Conservation (phyloP, 1,140 invertebrate genomes). For the Cherax destructor region DNA sequence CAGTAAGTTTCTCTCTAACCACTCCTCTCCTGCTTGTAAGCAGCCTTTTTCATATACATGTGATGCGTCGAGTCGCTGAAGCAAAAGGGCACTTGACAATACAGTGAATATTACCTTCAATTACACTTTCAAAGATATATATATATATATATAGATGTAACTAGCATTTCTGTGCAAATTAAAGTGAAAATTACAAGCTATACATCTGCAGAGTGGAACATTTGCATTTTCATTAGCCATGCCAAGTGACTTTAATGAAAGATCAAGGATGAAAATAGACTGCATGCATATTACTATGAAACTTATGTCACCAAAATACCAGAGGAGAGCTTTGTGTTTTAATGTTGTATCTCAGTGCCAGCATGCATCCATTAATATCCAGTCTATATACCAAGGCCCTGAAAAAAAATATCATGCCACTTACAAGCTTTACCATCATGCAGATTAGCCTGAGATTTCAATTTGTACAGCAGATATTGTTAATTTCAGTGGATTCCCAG, state of each 20-base stretch:
- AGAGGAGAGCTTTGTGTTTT: background rate
- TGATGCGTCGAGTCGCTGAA: conserved; percentile 74
- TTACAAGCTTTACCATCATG: background rate
- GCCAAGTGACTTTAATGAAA: background rate
- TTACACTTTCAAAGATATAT: background rate
- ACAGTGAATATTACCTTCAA: conserved; percentile 5
- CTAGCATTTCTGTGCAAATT: background rate
- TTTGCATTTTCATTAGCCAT: background rate
- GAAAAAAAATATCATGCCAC: background rate
- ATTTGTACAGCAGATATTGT: background rate
- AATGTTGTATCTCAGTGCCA: background rate
- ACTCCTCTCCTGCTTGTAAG: conserved; percentile 92
- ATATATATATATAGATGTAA: background rate
- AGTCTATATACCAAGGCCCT: background rate
- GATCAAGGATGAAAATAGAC: background rate
- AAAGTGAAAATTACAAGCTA: background rate
- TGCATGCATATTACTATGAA: conserved; percentile 1
- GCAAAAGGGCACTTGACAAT: conserved; percentile 30
- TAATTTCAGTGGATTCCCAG: background rate
- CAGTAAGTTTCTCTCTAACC: conserved; percentile 95
- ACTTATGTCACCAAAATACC: background rate
- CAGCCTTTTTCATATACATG: conserved; percentile 95
- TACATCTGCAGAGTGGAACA: background rate
- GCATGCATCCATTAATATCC: background rate
- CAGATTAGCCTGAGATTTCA: background rate